Conservation (phyloP, 1,140 invertebrate species). For the Dolichoris vasculosae region DNA sequence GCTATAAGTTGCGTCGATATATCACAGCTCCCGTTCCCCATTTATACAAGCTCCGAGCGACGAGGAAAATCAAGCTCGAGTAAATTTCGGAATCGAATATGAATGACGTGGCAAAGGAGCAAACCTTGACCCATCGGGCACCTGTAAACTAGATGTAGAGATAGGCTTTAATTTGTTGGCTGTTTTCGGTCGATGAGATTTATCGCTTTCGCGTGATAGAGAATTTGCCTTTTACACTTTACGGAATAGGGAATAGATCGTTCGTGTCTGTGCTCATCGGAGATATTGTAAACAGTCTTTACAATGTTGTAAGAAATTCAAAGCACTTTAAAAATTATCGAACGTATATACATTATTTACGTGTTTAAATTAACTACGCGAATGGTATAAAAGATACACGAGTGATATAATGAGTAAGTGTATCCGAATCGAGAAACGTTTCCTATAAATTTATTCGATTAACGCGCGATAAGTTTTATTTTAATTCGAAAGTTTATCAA, state of each 20-base stretch:
- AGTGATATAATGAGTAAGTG: too few species aligned
- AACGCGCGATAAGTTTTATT: too few species aligned
- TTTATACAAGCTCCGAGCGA: neutral
- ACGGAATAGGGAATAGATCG: neutral
- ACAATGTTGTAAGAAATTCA: neutral
- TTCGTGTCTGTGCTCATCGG: neutral
- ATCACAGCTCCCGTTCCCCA: constrained; percentile 16
- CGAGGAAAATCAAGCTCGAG: constrained; percentile 2
- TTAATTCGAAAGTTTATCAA: too few species aligned
- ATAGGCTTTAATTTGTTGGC: neutral
- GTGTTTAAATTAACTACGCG: too few species aligned
- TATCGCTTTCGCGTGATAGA: neutral
- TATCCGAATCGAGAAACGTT: too few species aligned
- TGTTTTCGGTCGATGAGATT: constrained; percentile 9
- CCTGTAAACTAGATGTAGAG: neutral
- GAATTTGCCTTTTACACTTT: neutral
- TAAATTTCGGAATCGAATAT: constrained; percentile 8
- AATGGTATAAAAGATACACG: too few species aligned
- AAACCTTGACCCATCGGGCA: neutral
- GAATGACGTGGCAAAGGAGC: neutral
- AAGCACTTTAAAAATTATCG: too few species aligned
- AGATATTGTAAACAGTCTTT: neutral
- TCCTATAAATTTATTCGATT: too few species aligned
- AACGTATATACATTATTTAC: too few species aligned
- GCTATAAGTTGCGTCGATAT: neutral